Conservation (phyloP, 2,797 vertebrate species). For the Betta splendens region DNA sequence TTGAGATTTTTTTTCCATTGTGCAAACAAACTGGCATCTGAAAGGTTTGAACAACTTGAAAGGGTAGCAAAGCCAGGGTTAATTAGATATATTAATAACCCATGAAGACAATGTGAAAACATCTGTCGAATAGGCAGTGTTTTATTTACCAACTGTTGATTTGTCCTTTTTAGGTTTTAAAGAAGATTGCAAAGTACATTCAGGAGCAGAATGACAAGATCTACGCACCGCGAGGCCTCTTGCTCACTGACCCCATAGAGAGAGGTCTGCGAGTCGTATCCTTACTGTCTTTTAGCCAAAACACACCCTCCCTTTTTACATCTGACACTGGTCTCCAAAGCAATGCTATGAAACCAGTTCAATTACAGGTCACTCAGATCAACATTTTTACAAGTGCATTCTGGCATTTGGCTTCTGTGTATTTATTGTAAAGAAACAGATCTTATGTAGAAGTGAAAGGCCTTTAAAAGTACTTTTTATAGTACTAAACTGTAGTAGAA, state of each 20-base stretch:
- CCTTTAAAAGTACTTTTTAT: too few relatives aligned
- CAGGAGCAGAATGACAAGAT: constrained; percentile 99
- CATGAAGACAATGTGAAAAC: too few relatives aligned
- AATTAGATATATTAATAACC: too few relatives aligned
- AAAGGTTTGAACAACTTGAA: too few relatives aligned
- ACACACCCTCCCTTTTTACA: background rate
- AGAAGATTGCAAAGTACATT: constrained; percentile 96
- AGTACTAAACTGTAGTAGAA: too few relatives aligned
- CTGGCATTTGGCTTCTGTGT: constrained; percentile 4
- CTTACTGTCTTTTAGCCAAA: constrained; percentile 52
- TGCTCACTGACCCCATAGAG: constrained; percentile 96
- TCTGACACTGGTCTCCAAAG: background rate
- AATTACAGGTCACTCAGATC: background rate
- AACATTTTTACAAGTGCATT: constrained; percentile 10
- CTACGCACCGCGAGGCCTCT: constrained; percentile 93
- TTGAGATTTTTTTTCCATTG: too few relatives aligned
- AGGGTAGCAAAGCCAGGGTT: too few relatives aligned
- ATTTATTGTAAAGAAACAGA: constrained; percentile 14
- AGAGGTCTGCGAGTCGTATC: constrained; percentile 97
- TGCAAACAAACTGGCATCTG: too few relatives aligned
- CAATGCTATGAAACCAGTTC: constrained; percentile 6
- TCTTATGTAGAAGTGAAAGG: too few relatives aligned
- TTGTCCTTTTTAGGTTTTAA: constrained; percentile 86
- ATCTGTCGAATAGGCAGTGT: too few relatives aligned
- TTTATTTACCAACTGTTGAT: too few relatives aligned